A percentile compares a stretch with the other conserved stretches of the same genome.
These are phyloP conservation scores for Entelurus aequoreus DNA, from an alignment of 2,113 vertebrate species.

Conservation along the genomic window DNA sequence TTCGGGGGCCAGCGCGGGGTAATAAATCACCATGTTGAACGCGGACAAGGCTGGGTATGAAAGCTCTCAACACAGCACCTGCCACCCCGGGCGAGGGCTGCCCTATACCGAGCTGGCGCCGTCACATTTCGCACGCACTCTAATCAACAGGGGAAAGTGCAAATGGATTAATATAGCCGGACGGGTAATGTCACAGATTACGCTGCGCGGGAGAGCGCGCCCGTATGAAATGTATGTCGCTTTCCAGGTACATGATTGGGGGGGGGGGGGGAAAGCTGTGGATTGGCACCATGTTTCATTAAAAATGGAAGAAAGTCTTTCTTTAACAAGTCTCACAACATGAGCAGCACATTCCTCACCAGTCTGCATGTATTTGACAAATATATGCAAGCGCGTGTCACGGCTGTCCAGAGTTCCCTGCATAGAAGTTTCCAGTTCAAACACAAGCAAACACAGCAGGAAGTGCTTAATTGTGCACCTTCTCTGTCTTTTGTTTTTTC, in stretches of 20 bases:
- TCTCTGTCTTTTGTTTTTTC: slow-evolving; percentile 30
- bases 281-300: slow-evolving; percentile 50
- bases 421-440: slow-evolving; percentile 29
- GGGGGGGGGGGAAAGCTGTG: too few species aligned
- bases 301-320: slow-evolving; percentile 30
- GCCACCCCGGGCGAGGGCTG: slow-evolving; percentile 65
- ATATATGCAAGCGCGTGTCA: not conserved
- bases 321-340: slow-evolving; percentile 2
- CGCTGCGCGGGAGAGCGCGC: slow-evolving; percentile 23
- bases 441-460: slow-evolving; percentile 36
- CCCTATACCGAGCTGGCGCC: slow-evolving; percentile 64
- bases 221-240: slow-evolving; percentile 55
- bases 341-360: slow-evolving; percentile 8
- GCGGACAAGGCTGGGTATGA: slow-evolving; percentile 54
- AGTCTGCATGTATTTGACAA: not conserved
- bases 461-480: slow-evolving; percentile 50
- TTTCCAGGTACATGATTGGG: slow-evolving; percentile 50
- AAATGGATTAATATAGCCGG: slow-evolving; percentile 68
- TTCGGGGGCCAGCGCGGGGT: slow-evolving; percentile 35
- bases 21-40: slow-evolving; percentile 69
- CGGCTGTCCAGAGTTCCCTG: slow-evolving; percentile 12
- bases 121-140: slow-evolving; percentile 58
- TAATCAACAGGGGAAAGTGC: slow-evolving; percentile 70
- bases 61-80: slow-evolving; percentile 48
- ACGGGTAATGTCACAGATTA: slow-evolving; percentile 60